Evolutionary conservation across 1,140 invertebrate species (phyloP).

Genomic region (Popillia japonica): DNA sequence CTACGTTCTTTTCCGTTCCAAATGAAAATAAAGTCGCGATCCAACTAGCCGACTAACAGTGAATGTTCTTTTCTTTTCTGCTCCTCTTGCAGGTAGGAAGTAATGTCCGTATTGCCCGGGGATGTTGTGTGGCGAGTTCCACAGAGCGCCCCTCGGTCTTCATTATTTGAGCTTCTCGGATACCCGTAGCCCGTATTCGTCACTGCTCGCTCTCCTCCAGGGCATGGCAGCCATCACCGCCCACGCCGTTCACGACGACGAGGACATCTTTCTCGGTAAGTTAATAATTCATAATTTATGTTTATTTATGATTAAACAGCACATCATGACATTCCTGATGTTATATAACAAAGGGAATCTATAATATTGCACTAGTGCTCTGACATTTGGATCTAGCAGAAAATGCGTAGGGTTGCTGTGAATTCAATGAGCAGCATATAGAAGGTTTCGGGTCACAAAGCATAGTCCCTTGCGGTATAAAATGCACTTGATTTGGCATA

Average conservation of each 20-base stretch:
- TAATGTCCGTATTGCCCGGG: slow-evolving; percentile 48
- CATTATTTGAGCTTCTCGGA: slow-evolving; percentile 53
- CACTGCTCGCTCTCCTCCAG: slow-evolving; percentile 58
- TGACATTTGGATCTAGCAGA: no score
- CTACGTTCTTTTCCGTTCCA: not conserved
- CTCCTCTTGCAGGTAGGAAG: slow-evolving; percentile 27
- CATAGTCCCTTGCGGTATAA: no score
- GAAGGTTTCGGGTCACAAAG: no score
- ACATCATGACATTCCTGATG: no score
- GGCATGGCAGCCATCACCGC: slow-evolving; percentile 60
- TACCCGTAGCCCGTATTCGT: slow-evolving; percentile 58
- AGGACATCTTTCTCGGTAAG: slow-evolving; percentile 61
- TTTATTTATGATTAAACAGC: no score
- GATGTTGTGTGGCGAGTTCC: slow-evolving; percentile 62
- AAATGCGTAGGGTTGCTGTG: no score
- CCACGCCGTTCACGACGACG: slow-evolving; percentile 55
- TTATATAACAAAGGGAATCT: no score
- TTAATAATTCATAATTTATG: not conserved
- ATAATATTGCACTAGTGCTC: no score
- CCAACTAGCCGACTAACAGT: not conserved
- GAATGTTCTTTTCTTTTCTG: slow-evolving; percentile 10
- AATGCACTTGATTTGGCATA: no score
- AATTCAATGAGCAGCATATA: no score
- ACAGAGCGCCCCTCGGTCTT: slow-evolving; percentile 57
- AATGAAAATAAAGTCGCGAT: not conserved